phyloP scores from a whole-genome alignment of 2,888 invertebrate genomes.

The Drosophila mulleri region DNA sequence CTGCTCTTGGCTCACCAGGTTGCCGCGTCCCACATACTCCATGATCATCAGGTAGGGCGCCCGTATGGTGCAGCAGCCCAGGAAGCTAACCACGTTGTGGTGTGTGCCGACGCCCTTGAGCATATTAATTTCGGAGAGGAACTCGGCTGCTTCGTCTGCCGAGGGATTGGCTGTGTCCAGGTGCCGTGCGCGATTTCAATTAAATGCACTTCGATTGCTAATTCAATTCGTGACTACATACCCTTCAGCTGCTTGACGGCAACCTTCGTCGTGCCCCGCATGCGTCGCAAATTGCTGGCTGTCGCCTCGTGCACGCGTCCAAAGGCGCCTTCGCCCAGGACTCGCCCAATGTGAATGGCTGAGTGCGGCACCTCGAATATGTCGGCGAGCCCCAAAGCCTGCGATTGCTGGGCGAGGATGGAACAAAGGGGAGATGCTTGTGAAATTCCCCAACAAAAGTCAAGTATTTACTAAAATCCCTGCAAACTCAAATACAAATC shows the following conservation, averaged over 20 bases:
- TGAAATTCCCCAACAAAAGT: too few relatives aligned
- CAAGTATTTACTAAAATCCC: too few relatives aligned
- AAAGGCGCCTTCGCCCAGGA: constrained; percentile 91
- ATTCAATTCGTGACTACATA: constrained; percentile 74
- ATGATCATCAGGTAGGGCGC: constrained; percentile 91
- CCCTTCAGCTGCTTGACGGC: constrained; percentile 92
- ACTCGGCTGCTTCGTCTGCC: constrained; percentile 88
- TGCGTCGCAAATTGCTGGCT: constrained; percentile 86
- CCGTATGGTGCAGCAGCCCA: constrained; percentile 90
- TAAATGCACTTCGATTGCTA: not conserved
- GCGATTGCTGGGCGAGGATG: constrained; percentile 71
- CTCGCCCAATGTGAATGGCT: constrained; percentile 83
- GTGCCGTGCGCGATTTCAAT: not conserved
- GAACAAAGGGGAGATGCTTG: too few relatives aligned
- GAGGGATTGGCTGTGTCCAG: constrained; percentile 86
- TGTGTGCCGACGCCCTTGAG: constrained; percentile 92
- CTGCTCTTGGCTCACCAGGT: constrained; percentile 86
- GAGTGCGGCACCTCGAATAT: constrained; percentile 82
- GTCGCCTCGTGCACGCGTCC: constrained; percentile 90
- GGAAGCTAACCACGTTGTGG: constrained; percentile 89
- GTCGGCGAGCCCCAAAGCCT: constrained; percentile 79
- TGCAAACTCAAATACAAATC: not conserved
- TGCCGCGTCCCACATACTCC: constrained; percentile 92
- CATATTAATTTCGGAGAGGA: constrained; percentile 91
- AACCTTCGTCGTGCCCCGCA: constrained; percentile 87